phyloP scores from a whole-genome alignment of 2,797 vertebrate species.

The Centroberyx gerrardi region DNA sequence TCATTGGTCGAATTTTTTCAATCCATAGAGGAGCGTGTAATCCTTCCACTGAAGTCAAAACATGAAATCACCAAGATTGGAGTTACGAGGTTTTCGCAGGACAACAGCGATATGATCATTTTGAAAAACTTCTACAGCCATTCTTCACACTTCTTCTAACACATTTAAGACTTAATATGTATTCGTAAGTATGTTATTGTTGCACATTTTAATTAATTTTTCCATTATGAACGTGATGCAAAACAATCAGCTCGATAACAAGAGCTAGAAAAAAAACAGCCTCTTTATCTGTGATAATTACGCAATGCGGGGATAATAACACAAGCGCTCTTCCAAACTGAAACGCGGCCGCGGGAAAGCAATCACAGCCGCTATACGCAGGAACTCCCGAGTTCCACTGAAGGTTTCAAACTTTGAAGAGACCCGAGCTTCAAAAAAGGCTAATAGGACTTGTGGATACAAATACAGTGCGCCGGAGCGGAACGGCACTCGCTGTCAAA shows the following conservation, averaged over 20 bases:
- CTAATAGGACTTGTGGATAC: conserved; percentile 67
- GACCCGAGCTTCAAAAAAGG: conserved; percentile 46
- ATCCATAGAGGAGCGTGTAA: conserved; percentile 1
- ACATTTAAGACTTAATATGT: too few relatives aligned
- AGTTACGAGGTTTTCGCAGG: too few relatives aligned
- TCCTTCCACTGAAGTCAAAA: conserved; percentile 2
- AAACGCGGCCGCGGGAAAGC: conserved; percentile 26
- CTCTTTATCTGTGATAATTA: conserved; percentile 1
- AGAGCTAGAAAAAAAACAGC: too few relatives aligned
- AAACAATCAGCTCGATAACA: too few relatives aligned
- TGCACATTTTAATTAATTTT: too few relatives aligned
- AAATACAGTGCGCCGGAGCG: conserved; percentile 65
- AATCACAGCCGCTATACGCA: conserved; percentile 35
- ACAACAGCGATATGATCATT: too few relatives aligned
- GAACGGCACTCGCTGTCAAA: conserved; percentile 63
- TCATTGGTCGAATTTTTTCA: conserved; percentile 13
- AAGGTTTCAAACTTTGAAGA: conserved; percentile 45
- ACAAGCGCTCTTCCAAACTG: neutral
- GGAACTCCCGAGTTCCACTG: conserved; percentile 5
- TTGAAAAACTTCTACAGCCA: neutral
- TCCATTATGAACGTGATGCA: too few relatives aligned
- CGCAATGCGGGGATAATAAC: neutral
- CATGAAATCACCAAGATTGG: neutral
- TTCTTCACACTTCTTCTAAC: too few relatives aligned
- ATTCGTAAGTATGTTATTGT: too few relatives aligned